phyloP scores from a whole-genome alignment of 2,113 vertebrate genomes.

The Silurus meridionalis region DNA sequence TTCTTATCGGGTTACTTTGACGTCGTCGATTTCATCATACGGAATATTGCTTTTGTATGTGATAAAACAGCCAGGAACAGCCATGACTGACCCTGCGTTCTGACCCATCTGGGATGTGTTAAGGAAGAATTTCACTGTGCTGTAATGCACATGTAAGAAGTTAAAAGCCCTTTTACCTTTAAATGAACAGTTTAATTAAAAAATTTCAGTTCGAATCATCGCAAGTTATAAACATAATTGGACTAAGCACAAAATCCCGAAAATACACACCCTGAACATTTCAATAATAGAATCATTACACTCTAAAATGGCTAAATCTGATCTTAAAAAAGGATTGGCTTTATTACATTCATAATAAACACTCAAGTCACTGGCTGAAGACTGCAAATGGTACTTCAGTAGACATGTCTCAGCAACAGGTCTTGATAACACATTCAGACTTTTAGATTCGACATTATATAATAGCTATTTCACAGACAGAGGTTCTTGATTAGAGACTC shows the following conservation, averaged over 20 bases:
- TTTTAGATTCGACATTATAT: not conserved
- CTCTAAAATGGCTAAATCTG: not conserved
- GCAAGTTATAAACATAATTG: not conserved
- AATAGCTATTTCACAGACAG: constrained; percentile 42
- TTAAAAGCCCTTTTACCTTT: not conserved
- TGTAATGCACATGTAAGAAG: too few species aligned
- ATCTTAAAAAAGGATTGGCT: not conserved
- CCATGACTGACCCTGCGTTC: too few species aligned
- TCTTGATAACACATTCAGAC: not conserved
- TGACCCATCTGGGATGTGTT: too few species aligned
- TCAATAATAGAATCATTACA: not conserved
- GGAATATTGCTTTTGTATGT: too few species aligned
- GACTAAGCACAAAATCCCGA: not conserved
- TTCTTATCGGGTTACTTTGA: too few species aligned
- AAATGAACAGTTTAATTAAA: not conserved
- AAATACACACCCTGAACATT: not conserved
- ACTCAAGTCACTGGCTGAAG: not conserved
- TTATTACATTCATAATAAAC: not conserved
- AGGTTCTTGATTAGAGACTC: constrained; percentile 54
- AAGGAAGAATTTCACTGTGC: too few species aligned
- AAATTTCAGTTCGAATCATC: too few species aligned
- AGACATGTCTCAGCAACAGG: not conserved
- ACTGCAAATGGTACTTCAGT: not conserved
- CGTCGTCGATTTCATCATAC: too few species aligned
- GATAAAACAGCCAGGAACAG: too few species aligned